A percentile compares a stretch with the other conserved stretches of the same genome.
These are phyloP conservation scores for Coecobrya sp. DNA, from an alignment of 2,888 invertebrate genomes.

Conservation along the genomic window DNA sequence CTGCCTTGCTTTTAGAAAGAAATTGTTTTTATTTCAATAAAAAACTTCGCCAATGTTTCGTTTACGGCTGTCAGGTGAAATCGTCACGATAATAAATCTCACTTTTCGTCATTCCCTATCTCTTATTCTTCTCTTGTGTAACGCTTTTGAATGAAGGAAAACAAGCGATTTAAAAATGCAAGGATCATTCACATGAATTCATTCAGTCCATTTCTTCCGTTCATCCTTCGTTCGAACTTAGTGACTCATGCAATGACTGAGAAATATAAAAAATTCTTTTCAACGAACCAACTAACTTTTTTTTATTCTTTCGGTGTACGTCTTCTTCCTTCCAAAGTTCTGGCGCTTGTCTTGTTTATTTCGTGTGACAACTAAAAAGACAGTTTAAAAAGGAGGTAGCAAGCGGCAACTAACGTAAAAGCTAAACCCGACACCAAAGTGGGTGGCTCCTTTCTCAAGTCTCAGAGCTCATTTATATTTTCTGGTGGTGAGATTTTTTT, in stretches of 20 bases:
- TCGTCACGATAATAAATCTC: slow-evolving; percentile 60
- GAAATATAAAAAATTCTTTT: slow-evolving; percentile 11
- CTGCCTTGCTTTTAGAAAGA: neutral
- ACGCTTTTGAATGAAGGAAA: slow-evolving; percentile 35
- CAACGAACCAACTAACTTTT: neutral
- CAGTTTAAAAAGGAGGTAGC: slow-evolving; percentile 2
- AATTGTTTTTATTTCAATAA: neutral
- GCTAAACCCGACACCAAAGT: slow-evolving; percentile 18
- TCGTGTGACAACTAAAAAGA: slow-evolving; percentile 60
- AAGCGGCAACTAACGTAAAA: neutral
- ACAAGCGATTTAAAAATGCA: neutral
- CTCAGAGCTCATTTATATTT: slow-evolving; percentile 48
- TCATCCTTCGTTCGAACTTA: slow-evolving; percentile 52
- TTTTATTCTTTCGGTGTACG: neutral
- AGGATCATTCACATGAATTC: slow-evolving; percentile 64
- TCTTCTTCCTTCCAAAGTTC: neutral
- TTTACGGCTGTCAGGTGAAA: slow-evolving; percentile 43
- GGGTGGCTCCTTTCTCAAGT: slow-evolving; percentile 56
- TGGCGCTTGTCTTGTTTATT: slow-evolving; percentile 60
- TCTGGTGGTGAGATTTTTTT: neutral
- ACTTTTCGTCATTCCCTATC: slow-evolving; percentile 48
- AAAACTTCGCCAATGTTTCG: slow-evolving; percentile 21
- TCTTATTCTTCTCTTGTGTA: neutral
- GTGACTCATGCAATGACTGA: slow-evolving; percentile 56
- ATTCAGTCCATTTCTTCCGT: slow-evolving; percentile 59